Conservation (phyloP, 2,113 vertebrate species). For the Peucedramus taeniatus region DNA sequence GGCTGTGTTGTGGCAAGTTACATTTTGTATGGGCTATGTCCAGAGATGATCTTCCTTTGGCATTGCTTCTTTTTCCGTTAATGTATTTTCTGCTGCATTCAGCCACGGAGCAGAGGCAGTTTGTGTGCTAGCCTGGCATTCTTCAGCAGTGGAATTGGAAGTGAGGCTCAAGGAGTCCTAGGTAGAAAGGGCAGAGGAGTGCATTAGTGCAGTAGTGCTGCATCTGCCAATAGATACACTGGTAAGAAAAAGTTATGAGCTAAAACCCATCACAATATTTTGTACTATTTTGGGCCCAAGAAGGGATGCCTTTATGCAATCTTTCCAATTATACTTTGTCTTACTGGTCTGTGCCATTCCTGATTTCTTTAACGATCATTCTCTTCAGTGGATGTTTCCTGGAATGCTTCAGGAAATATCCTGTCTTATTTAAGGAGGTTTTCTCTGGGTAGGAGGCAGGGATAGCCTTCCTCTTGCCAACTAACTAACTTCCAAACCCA, state of each 20-base stretch:
- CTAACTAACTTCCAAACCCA: not conserved
- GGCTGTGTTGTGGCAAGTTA: constrained; percentile 33
- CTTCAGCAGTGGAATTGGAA: not conserved
- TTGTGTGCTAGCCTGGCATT: not conserved
- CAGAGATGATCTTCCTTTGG: not conserved
- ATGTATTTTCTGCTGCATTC: not conserved
- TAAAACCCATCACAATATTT: not conserved
- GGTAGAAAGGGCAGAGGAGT: not conserved
- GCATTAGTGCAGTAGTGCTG: not conserved
- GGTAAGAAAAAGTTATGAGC: not conserved
- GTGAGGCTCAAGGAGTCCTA: not conserved
- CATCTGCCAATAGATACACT: not conserved
- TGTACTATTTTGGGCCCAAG: not conserved
- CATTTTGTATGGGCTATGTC: not conserved
- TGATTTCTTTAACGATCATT: not conserved
- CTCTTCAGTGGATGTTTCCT: not conserved
- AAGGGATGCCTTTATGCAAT: not conserved
- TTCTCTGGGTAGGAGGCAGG: not conserved
- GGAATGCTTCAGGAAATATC: not conserved
- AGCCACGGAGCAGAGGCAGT: fast-evolving
- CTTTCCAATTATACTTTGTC: not conserved
- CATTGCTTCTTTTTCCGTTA: not conserved
- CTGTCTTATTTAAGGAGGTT: not conserved
- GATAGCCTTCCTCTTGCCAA: not conserved
- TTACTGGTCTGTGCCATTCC: not conserved